phyloP scores from a whole-genome alignment of 2,888 invertebrate species.

The Eupithecia subumbrata region DNA sequence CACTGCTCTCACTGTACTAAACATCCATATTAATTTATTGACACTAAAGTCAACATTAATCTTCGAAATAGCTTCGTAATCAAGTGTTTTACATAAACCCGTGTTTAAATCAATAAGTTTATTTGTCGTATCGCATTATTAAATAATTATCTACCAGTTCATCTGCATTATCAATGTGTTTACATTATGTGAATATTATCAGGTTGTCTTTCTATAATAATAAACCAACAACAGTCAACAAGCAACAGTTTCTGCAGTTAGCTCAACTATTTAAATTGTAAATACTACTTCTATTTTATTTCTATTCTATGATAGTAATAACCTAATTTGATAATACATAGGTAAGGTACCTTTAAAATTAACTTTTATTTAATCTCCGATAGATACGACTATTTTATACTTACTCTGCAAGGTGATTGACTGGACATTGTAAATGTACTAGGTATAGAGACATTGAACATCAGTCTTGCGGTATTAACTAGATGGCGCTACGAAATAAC shows the following conservation, averaged over 20 bases:
- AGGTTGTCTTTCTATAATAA: not conserved
- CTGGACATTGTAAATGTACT: too few species aligned
- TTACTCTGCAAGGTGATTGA: not conserved
- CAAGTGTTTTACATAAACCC: conserved; percentile 15
- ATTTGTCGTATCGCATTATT: not conserved
- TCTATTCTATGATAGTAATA: too few species aligned
- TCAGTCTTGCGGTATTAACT: not conserved
- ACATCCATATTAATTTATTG: conserved; percentile 29
- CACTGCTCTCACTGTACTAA: conserved; percentile 29
- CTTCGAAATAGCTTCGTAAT: conserved; percentile 17
- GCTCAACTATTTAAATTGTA: too few species aligned
- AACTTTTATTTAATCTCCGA: too few species aligned
- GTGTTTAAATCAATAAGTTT: conserved; percentile 8
- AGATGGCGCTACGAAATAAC: not conserved
- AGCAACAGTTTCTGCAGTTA: too few species aligned
- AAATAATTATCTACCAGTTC: not conserved
- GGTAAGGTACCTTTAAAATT: not conserved
- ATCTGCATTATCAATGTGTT: not conserved
- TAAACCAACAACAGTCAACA: too few species aligned
- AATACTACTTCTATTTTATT: too few species aligned
- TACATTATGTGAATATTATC: not conserved
- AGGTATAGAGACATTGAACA: not conserved
- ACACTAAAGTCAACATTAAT: conserved; percentile 18
- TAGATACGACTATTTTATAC: not conserved
- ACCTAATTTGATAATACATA: too few species aligned